Evolutionary conservation across 2,888 invertebrate genomes (phyloP), one percentile per base, ranked within the genome.

Genomic region (Eristalis tenax): DNA sequence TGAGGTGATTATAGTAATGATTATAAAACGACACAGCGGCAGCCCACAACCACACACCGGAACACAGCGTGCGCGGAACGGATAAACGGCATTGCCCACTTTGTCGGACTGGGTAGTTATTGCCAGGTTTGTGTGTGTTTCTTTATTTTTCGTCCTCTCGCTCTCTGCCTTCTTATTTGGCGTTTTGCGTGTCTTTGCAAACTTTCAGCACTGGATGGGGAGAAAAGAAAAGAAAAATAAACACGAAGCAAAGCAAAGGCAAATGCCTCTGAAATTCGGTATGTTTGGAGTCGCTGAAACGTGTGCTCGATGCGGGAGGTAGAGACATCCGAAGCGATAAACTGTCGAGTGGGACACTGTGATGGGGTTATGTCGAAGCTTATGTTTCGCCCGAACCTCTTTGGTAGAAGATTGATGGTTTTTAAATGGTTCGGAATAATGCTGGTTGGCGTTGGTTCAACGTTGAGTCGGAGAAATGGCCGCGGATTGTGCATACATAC

Each of bases 1-100:
- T 64, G 86, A 50, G 50, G 83, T 76, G 83, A 87, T 87, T 83
- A 87, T 83, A 76, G 76, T 80, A 80, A 87, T 80, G 76, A 83
- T 86, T 82, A 86, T 87, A 80, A 87, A 79, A 87, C 70, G 70
- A 78, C 77, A 78, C 69, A 73, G 83, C 71, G 86, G 83, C 75
- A 86, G 70, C 82, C 82, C 82, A 70, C 82, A 78, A 78, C 78
- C 74, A 32, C 75, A 75, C 78, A 79, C 78, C 86, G 86, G 83
- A 86, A 86, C 74, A 75, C 81, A 40, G 70, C 65, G 77, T 83
- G 86, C 77, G 82, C 77, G 74, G 65, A 78, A 65, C 82, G 66
- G 74, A 83, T 79, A 81, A 81, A 73, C 38, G 68, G 76, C 74
- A 64, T 85, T 81, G 76, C 81, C 80, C 63, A 73, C 43, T 79